Conservation (phyloP, 2,888 invertebrate genomes). For the Pegoplata infirma region DNA sequence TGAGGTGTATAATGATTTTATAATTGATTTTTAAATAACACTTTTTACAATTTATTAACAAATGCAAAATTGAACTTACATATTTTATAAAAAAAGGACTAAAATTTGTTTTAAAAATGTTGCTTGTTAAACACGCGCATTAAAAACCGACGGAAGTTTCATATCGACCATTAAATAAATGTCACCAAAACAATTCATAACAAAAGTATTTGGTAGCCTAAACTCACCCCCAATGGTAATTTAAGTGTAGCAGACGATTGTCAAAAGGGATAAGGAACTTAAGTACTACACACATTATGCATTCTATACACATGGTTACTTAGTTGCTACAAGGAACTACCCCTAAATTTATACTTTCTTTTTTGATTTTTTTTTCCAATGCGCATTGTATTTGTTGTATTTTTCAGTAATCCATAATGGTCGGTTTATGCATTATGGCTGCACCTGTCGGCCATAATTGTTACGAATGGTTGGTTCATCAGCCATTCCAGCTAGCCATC, state of each 20-base stretch:
- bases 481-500: too few species aligned
- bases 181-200: too few species aligned
- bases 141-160: too few species aligned
- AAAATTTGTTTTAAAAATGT: too few species aligned
- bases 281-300: background rate
- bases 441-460: conserved; percentile 64
- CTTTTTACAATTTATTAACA: too few species aligned
- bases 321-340: background rate
- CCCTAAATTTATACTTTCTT: conserved; percentile 12
- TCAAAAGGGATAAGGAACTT: background rate
- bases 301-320: background rate
- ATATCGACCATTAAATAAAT: too few species aligned
- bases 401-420: conserved; percentile 26
- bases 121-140: too few species aligned
- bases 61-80: too few species aligned
- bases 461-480: conserved; percentile 25
- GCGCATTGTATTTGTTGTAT: conserved; percentile 22
- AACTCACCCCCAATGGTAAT: background rate
- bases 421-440: conserved; percentile 59
- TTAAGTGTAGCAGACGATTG: background rate
- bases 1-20: conserved; percentile 54
- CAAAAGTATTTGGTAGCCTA: too few species aligned
- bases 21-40: conserved; percentile 43
- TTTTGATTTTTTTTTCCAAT: conserved; percentile 9
- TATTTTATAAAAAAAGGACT: too few species aligned